These are phyloP conservation scores for Procambarus virginalis DNA, from an alignment of 1,140 invertebrate genomes.

Conservation along the genomic window DNA sequence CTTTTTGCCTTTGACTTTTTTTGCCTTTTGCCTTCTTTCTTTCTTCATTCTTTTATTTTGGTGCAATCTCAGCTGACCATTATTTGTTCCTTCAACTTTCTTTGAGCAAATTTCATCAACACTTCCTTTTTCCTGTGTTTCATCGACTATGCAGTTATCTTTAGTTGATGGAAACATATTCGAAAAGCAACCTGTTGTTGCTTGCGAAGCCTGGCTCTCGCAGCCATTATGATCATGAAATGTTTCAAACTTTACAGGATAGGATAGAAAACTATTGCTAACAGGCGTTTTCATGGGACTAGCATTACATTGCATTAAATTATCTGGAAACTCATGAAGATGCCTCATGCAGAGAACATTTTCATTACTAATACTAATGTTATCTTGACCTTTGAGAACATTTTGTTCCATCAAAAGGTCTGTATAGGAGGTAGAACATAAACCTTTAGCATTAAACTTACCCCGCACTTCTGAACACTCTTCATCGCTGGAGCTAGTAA, in stretches of 20 bases:
- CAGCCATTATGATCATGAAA: neutral
- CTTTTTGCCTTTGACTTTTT: neutral
- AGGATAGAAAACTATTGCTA: neutral
- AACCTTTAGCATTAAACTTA: no score
- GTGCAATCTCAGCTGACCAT: neutral
- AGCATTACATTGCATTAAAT: no score
- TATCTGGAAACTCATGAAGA: neutral
- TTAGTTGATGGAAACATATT: neutral
- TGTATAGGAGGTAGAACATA: neutral
- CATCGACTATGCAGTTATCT: neutral
- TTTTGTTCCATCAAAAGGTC: neutral
- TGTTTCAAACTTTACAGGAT: neutral
- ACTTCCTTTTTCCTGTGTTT: neutral
- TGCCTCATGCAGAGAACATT: neutral
- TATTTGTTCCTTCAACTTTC: neutral
- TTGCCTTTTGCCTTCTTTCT: neutral
- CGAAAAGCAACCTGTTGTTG: neutral
- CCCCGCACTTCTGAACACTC: neutral
- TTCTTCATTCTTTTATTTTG: neutral
- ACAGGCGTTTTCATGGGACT: neutral
- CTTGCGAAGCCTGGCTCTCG: neutral
- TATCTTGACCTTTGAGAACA: neutral
- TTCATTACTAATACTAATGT: neutral
- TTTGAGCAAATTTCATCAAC: neutral
- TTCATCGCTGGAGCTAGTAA: neutral